These are phyloP conservation scores for Erithacus rubecula DNA, from an alignment of 2,797 vertebrate species.

Conservation along the genomic window DNA sequence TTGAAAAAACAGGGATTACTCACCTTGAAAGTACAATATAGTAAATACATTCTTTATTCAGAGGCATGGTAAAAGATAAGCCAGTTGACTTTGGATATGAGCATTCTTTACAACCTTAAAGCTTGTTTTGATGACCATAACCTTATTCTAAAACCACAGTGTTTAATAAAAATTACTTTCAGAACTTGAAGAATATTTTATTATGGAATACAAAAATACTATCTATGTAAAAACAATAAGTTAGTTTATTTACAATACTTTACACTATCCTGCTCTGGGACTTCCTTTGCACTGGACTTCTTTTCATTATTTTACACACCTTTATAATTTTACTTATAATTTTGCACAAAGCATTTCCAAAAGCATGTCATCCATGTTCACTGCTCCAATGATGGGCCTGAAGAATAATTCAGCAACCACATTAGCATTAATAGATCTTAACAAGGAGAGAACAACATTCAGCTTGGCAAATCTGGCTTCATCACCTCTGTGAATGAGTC, in stretches of 20 bases:
- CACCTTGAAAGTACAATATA: neutral
- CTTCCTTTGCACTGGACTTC: slow-evolving; percentile 18
- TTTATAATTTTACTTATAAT: slow-evolving; percentile 80
- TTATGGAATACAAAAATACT: slow-evolving; percentile 91
- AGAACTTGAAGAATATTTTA: slow-evolving; percentile 67
- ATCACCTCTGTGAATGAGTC: slow-evolving; percentile 85
- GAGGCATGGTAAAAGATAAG: neutral
- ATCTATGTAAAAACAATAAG: slow-evolving; percentile 91
- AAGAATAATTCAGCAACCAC: slow-evolving; percentile 94
- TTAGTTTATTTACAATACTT: slow-evolving; percentile 78
- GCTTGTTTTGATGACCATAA: neutral
- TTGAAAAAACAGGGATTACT: neutral
- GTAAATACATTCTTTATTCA: neutral
- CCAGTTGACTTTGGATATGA: neutral
- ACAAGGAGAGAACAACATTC: slow-evolving; percentile 88
- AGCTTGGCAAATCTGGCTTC: slow-evolving; percentile 88
- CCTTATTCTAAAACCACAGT: neutral
- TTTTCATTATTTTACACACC: neutral
- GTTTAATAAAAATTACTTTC: slow-evolving; percentile 41
- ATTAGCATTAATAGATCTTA: slow-evolving; percentile 88
- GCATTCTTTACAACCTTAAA: neutral
- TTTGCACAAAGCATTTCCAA: slow-evolving; percentile 97
- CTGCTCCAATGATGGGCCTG: slow-evolving; percentile 90
- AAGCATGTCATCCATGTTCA: slow-evolving; percentile 96
- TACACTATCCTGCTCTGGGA: slow-evolving; percentile 44